Percentiles rank a stretch among this genome's conserved stretches.
Conservation (phyloP, 2,888 invertebrate species). For the Marasmarcha lunaedactyla region DNA sequence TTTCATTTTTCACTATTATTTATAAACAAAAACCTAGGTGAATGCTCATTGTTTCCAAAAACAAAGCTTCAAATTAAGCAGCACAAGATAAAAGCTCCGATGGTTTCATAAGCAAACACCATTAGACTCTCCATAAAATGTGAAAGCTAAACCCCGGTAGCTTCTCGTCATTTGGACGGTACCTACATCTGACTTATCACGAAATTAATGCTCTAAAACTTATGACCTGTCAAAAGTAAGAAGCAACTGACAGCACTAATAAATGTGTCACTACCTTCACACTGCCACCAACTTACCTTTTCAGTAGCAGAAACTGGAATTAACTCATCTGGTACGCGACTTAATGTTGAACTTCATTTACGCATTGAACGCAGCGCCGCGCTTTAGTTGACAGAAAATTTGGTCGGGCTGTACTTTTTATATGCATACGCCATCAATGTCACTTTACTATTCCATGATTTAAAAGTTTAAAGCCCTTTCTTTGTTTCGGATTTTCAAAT, state of each 20-base stretch:
- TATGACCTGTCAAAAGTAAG: slow-evolving; percentile 57
- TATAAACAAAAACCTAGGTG: too few relatives aligned
- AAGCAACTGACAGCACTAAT: slow-evolving; percentile 53
- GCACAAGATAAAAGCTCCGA: too few relatives aligned
- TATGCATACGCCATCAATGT: slow-evolving; percentile 41
- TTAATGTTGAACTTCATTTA: too few relatives aligned
- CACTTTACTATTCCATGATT: slow-evolving; percentile 55
- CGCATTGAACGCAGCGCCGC: too few relatives aligned
- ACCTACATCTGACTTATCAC: slow-evolving; percentile 58
- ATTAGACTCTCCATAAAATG: slow-evolving; percentile 23
- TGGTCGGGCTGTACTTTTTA: slow-evolving; percentile 34
- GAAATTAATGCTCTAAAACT: slow-evolving; percentile 52
- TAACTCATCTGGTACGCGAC: too few relatives aligned
- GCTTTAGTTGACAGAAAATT: too few relatives aligned
- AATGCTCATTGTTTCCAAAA: too few relatives aligned
- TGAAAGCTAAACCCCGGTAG: slow-evolving; percentile 57
- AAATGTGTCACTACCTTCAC: slow-evolving; percentile 60
- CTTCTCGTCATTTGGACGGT: slow-evolving; percentile 32
- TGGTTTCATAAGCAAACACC: background rate
- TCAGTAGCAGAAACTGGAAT: too few relatives aligned
- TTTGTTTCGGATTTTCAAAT: slow-evolving; percentile 50
- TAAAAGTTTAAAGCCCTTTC: slow-evolving; percentile 65
- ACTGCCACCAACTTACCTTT: too few relatives aligned
- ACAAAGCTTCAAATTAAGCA: too few relatives aligned
- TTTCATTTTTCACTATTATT: too few relatives aligned